These are phyloP conservation scores for Coenonympha arcania DNA, from an alignment of 2,888 invertebrate species.

Conservation along the genomic window DNA sequence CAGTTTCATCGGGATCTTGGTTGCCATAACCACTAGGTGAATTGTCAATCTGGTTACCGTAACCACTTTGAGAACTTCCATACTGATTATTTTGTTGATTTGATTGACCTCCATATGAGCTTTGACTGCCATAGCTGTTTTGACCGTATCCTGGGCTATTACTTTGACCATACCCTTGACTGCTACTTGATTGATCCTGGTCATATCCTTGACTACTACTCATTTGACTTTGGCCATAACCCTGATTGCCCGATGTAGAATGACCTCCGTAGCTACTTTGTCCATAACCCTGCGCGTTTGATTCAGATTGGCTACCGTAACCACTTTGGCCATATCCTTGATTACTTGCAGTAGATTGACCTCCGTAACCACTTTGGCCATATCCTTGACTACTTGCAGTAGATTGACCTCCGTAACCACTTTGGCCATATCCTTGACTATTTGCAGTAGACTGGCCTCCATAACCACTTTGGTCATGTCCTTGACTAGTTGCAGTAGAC, in stretches of 20 bases:
- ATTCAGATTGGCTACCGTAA: slow-evolving; percentile 9
- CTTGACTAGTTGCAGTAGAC: slow-evolving; percentile 1
- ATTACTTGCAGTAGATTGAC: slow-evolving; percentile 2
- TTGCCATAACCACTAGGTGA: slow-evolving; percentile 7
- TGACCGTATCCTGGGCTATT: neutral
- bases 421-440: slow-evolving; percentile 9
- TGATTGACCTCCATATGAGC: slow-evolving; percentile 17
- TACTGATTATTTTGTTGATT: slow-evolving; percentile 10
- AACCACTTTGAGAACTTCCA: slow-evolving; percentile 10
- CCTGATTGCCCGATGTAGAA: slow-evolving; percentile 7
- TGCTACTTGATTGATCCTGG: slow-evolving; percentile 7
- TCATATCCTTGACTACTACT: slow-evolving; percentile 9
- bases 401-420: neutral
- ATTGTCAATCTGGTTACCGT: slow-evolving; percentile 2
- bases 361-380: slow-evolving; percentile 8
- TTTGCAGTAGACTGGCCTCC: neutral
- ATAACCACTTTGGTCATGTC: slow-evolving; percentile 7
- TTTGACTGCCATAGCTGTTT: slow-evolving; percentile 10
- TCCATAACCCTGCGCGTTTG: slow-evolving; percentile 4
- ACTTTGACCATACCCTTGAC: slow-evolving; percentile 1
- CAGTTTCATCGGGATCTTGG: slow-evolving; percentile 6
- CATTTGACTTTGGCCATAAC: neutral
- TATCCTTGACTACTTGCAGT: slow-evolving; percentile 7
- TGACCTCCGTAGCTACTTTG: slow-evolving; percentile 14
- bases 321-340: slow-evolving; percentile 9